Base-by-base conservation (phyloP, 2,888 invertebrate genomes). In the Diaphora mendica region DNA sequence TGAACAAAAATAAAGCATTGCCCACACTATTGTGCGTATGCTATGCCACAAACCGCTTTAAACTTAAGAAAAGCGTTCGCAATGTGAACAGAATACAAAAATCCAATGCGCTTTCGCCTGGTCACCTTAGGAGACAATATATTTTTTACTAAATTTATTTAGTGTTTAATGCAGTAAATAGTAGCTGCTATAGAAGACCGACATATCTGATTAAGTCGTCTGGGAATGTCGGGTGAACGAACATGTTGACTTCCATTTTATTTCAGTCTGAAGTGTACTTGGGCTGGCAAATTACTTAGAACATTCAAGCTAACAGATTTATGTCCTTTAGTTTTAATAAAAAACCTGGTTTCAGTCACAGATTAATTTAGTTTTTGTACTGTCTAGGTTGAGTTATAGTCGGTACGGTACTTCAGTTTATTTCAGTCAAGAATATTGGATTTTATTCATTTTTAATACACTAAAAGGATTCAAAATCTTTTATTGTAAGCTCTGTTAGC, bases 221-320 rank as follows among this genome's bases (percentile, higher is more conserved):
- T 82, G 85, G 71, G 77, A 76, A 80, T 84, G 67, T 81, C 64
- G 80, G 77, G 74, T 82, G 66, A 84, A 80, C 72, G 73, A 77
- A 80, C 79, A 77, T 69, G 44, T 44, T 66, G 35, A 42, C 39
- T 70, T 64, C 48, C 67, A 72, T 67, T 72, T 74, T 72, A 64
- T 67, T 68, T 70, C 69, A 77, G 68, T 77, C 69, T 74, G 66
- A 68, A 73, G 23, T 64, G 17, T 13, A 26, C 71, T 69, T 74
- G 72, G 74, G 73, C 66, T 73, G n/a, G 66, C 68, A 72, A 83
- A 82, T 83, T 75, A 79, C 44, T 77, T 51, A n/a, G 72, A 74
- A 78, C 82, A 73, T 72, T 75, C 68, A 75, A 82, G 13, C 39
- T 59, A 30, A 73, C 39, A 55, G 82, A 79, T 83, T 79, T 82